phyloP scores from a whole-genome alignment of 2,888 invertebrate species.

The Zygothrica quintamaculata region DNA sequence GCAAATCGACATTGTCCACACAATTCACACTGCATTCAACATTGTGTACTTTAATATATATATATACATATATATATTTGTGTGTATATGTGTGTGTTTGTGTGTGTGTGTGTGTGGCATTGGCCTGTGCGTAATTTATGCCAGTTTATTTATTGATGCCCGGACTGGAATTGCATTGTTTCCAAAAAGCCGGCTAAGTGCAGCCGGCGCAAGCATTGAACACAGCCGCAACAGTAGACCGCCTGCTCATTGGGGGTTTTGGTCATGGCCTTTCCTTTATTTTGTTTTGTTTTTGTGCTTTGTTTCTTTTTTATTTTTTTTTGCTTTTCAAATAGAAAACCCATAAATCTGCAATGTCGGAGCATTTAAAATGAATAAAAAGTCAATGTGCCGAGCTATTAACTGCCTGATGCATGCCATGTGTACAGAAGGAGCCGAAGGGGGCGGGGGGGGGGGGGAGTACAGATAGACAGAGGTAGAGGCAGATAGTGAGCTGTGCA shows the following conservation, averaged over 20 bases:
- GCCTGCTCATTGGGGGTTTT: constrained; percentile 22
- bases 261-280: constrained; percentile 54
- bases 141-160: constrained; percentile 78
- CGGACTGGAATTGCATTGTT: constrained; percentile 70
- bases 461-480: neutral
- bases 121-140: constrained; percentile 75
- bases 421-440: too few species aligned
- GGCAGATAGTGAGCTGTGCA: too few species aligned
- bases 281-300: too few species aligned
- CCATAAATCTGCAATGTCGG: constrained; percentile 79
- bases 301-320: too few species aligned
- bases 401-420: constrained; percentile 76
- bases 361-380: constrained; percentile 81
- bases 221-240: constrained; percentile 21
- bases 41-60: too few species aligned
- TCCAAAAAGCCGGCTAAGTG: constrained; percentile 73
- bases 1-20: constrained; percentile 54
- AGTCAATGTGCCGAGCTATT: constrained; percentile 82
- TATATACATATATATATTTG: neutral
- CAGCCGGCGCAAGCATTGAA: constrained; percentile 53
- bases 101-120: constrained; percentile 38
- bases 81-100: constrained; percentile 26
- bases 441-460: constrained; percentile 6
- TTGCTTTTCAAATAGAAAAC: constrained; percentile 69
- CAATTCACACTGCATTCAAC: constrained; percentile 10